Base-by-base conservation (phyloP, 2,113 vertebrate genomes). In the Sinocyclocheilus anshuiensis region DNA sequence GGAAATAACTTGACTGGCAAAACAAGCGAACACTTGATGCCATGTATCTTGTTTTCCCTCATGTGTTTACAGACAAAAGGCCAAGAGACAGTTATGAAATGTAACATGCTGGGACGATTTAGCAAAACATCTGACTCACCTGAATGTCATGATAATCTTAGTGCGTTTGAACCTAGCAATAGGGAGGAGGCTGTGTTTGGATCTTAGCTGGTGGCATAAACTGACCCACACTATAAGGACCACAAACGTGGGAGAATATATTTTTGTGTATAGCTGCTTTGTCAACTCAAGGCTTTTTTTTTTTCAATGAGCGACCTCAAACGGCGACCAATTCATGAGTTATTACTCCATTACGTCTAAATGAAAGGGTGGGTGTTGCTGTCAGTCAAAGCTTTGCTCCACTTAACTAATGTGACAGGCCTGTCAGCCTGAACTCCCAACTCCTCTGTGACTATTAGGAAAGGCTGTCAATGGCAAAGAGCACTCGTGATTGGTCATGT, bases 91-190 rank as follows among this genome's bases (percentile, higher is more conserved):
- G 76, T 77, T 72, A 81, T 84, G 59, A 84, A 84, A 86, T 2
- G 11, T 45, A 72, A 83, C 48, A 29, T 36, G 50, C 69, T 81
- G 85, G 74, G 71, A 87, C 24, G 20, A 24, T 72, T 92, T 92
- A 48, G 83, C 87, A 92, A 91, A 94, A 92, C 91, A 93, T 87
- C 88, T 93, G 93, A 94, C 89, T 94, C 93, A 94, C 92, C 90
- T 89, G 89, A 85, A 72, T 48, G 57, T 69, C 36, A 61, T 29
- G 7, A 45, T 42, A 26, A 82, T 63, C 63, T n/a, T 26, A 53
- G 42, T n/a, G 33, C 6, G 55, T 55, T 77, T 7, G n/a, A 76
- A 48, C 45, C 45, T 10, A 42, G 42, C 42, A 45, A 42, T 48
- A 48, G 45, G 11, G 45, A 48, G 45, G 45, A 48, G 45, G 45